Evolutionary conservation across 2,888 invertebrate genomes (phyloP), one percentile per base, ranked within the genome.

Genomic region (Ichneumoninae sp.): DNA sequence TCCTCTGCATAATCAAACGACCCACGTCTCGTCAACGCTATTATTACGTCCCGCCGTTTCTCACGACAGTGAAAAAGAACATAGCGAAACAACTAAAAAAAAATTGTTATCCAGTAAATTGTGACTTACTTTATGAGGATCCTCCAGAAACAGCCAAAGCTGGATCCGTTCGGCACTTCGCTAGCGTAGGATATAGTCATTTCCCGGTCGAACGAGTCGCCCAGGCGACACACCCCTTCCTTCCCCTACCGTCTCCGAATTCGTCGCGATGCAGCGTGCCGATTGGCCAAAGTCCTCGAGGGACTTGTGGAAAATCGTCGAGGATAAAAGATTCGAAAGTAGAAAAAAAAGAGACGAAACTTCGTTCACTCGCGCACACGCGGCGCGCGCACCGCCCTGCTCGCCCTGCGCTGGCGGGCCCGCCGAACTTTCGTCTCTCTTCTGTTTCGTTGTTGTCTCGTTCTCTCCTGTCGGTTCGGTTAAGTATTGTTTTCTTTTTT

Each of bases 161-260:
- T 97, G 95, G 97, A 97, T 93, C 97, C 97, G 94, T 98, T 98
- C 89, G 98, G 97, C 92, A 98, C 98, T 94, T 97, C 97, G 92
- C 97, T 97, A 91, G 97, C 97, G 94, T 98, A 98, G 82, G 97
- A 97, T 93, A 98, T 96, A 92, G 98, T 98, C 98, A 98, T 98
- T 92, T 90, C 91, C 91, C 86, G 87, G 80, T 82, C 86, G 86
- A 85, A 86, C 83, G 83, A 78, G 77, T 80, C 71, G 78, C 83
- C 82, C 80, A 71, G 75, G 72, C 82, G 85, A 77, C 86, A 82
- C 82, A 72, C 86, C 83, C 86, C 86, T 85, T 86, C 80, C 83
- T 80, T 74, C 69, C 77, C 83, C 71, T 77, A 52, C 62, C 54
- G 68, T 57, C 36, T 57, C 26, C 47, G 47, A 76, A 68, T 75